Evolutionary conservation across 2,888 invertebrate genomes (phyloP), one percentile per base, ranked within the genome.

Genomic region (Leptopilina syphax): DNA sequence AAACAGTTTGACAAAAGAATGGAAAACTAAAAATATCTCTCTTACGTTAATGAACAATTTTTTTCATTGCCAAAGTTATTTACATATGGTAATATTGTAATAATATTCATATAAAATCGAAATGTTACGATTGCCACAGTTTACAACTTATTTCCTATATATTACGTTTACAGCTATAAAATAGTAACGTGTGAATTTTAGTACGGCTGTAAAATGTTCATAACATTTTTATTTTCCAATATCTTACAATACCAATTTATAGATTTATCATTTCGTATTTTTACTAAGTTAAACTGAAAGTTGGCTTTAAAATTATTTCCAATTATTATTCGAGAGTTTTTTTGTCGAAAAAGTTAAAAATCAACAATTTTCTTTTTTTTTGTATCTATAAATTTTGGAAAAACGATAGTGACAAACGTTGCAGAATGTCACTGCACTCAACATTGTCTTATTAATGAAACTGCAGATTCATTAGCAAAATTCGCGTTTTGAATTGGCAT

Each of bases 141-240:
- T 60, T 63, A 63, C 63, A 63, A 24, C 63, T 63, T 63, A 63
- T 63, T 18, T 63, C 18, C 63, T 63, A 63, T 63, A 63, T 63
- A 18, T 9, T 18, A 63, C 12, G 12, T 50, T 63, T 63, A 24
- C 63, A 65, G 65, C 10, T 34, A 41, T 65, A 34, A 41, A 65
- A 65, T 41, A 34, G 65, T 65, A 65, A 65, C 12, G 65, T 65
- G 41, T 65, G 41, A 65, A 34, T 41, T 65, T 65, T 65, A 27
- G 34, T 10, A 3, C 9, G 12, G 34, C 65, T 41, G 65, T 65
- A 34, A 65, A 27, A 65, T 5, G 12, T 6, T 13, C 65, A 24
- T 65, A 34, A 65, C 10, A 65, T 65, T 65, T 65, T 65, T 12
- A 27, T 65, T 41, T 65, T 65, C 63, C 63, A 24, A 18, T 63